Evolutionary conservation across 2,113 vertebrate genomes (phyloP), one percentile per base, ranked within the genome.

Genomic region (Microtus montanus): DNA sequence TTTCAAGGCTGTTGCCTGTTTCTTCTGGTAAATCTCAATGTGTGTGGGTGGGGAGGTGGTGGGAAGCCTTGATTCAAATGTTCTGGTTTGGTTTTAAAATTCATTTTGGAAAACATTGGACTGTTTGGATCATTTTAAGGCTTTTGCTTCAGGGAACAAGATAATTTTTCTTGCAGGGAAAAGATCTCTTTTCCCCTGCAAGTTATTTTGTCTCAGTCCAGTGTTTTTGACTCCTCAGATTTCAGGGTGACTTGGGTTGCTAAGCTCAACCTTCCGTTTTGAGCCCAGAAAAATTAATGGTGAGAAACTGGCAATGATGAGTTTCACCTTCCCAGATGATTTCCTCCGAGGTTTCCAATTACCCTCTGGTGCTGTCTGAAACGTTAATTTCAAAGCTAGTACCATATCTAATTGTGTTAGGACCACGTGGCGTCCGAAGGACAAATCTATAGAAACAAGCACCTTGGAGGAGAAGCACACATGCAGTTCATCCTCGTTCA

Each of bases 321-420:
- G 80, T 95, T 96, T 96, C 96, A 93, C 94, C 92, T 96, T 96
- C 93, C 85, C 87, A 87, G 95, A 92, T 94, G 95, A 88, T 92
- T 90, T 86, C 88, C 92, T 79, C 44, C 1, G 87, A 93, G 96
- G 92, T 61, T 95, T 92, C 91, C 95, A 94, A 71, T 97, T 97
- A 75, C 97, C 96, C 90, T 94, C 95, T 97, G 94, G 95, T 92
- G 97, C 96, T 73, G 7, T 94, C 96, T 96, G 96, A 97, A 97
- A 98, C 97, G 97, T 97, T 87, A 84, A 95, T 98, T 97, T 98
- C 97, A 96, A 98, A 97, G 97, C 97, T 87, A 97, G 82, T 87
- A 91, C 95, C 95, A 96, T 91, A 96, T 97, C 97, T 95, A 95
- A 97, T 96, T 97, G 97, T 97, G 97, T 96, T 97, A 97, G 97